Conservation (phyloP, 2,113 vertebrate genomes). For the Sebastes fasciatus region DNA sequence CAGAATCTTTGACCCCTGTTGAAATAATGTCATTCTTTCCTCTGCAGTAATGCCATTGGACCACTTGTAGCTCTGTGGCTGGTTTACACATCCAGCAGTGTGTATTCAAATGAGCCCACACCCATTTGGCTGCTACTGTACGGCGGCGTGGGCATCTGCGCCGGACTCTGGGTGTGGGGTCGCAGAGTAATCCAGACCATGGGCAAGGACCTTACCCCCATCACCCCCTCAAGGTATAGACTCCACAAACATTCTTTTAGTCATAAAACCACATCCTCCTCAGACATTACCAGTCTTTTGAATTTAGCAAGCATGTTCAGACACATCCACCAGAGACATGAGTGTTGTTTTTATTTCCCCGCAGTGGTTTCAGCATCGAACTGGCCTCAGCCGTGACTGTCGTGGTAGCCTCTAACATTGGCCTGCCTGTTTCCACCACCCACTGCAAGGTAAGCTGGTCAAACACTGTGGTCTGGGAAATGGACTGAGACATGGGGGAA, state of each 20-base stretch:
- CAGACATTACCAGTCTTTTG: conserved; percentile 40
- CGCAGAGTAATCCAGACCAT: conserved; percentile 98
- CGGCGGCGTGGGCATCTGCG: conserved; percentile 94
- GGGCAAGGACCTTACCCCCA: conserved; percentile 97
- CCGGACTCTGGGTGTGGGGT: conserved; percentile 98
- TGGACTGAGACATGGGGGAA: conserved; percentile 25
- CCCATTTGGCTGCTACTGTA: conserved; percentile 96
- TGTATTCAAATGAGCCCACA: conserved; percentile 82
- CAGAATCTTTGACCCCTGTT: background rate
- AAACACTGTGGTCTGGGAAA: conserved; percentile 52
- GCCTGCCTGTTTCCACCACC: conserved; percentile 97
- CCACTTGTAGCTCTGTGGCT: conserved; percentile 94
- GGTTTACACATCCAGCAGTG: conserved; percentile 85
- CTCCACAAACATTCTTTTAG: conserved; percentile 15
- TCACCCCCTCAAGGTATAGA: conserved; percentile 88
- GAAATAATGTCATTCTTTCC: background rate
- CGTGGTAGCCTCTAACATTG: conserved; percentile 95
- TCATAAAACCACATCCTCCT: conserved; percentile 45
- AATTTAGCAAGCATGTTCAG: conserved; percentile 27
- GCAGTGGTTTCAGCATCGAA: conserved; percentile 98
- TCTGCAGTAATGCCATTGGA: conserved; percentile 95
- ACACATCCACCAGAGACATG: conserved; percentile 1
- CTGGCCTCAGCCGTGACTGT: conserved; percentile 96
- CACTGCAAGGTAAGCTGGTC: conserved; percentile 93
- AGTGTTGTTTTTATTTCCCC: conserved; percentile 33